Base-by-base conservation (phyloP, 37 sponge, comb jelly and placozoan species). In the Diacarnus erythraeanus region DNA sequence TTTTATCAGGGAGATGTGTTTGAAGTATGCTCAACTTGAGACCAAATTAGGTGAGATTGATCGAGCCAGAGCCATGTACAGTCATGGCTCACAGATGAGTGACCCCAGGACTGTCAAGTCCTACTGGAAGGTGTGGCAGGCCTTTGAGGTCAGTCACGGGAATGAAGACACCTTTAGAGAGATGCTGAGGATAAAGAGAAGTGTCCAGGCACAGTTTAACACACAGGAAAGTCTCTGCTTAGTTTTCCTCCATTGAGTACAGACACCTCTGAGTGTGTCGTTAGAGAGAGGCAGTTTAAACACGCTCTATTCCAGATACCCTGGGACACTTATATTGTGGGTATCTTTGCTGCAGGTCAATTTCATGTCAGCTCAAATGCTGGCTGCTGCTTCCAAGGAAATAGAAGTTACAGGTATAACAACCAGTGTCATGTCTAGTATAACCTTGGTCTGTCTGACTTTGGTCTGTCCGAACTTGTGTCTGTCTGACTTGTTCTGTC, bases 141-240 rank as follows among this genome's bases (percentile, higher is more conserved):
- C 89, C 74, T 98, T 96, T 89, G 99, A 98, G 67, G 96, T 98
- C 43, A 76, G 75, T 59, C 92, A 98, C 81, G 99, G 99, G 43
- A 98, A 96, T 68, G 99, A 98, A 84, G 99, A 98, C 74, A 96
- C 99, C 26, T 98, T 96, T 74, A 79, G 97, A 37, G 99, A 98
- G 80, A 96, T 98, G 99, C 87, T 98, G 74, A 84, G 99, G 15
- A 96, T 98, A 36, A 98, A 98, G 78, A 91, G 99, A 23, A 98
- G 96, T 44, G 88, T 98, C 6, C 96, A 96, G 63, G 99, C 97
- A n/a, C 93, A 98, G 84, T 98, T 61, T 73, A 98, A 94, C 85
- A 98, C 96, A 18, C 88, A 88, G 74, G 89, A 86, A 61, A 69
- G 47, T 38, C n/a, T n/a, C n/a, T n/a, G n/a, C n/a, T n/a, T n/a